These are phyloP conservation scores for Gnathonemus longibarbis DNA, from an alignment of 2,113 vertebrate genomes.

Conservation along the genomic window DNA sequence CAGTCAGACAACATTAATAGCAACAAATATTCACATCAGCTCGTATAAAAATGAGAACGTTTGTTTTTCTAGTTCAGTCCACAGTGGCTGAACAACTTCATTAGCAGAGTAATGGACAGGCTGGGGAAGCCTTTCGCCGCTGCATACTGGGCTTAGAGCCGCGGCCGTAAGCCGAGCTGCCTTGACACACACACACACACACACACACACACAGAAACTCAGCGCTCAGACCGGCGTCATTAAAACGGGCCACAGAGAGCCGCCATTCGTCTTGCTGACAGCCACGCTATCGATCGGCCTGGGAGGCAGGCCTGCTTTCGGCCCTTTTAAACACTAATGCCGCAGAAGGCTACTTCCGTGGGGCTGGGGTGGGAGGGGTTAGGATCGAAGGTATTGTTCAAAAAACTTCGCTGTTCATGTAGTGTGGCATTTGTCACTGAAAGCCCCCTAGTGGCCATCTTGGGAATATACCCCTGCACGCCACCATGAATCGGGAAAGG, in stretches of 20 bases:
- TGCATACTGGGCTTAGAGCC: neutral
- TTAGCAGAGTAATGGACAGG: neutral
- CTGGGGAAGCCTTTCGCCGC: neutral
- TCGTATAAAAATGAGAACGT: neutral
- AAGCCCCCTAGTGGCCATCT: neutral
- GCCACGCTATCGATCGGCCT: slow-evolving; percentile 38
- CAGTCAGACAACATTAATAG: neutral
- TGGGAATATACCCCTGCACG: neutral
- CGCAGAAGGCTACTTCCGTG: neutral
- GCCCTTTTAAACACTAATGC: slow-evolving; percentile 38
- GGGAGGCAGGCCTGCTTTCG: slow-evolving; percentile 37
- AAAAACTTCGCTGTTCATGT: neutral
- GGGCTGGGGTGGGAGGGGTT: neutral
- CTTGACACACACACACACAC: neutral
- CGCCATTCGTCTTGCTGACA: slow-evolving; percentile 49
- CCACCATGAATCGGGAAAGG: neutral
- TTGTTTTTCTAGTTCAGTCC: neutral
- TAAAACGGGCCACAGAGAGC: slow-evolving; percentile 42
- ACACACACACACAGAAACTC: neutral
- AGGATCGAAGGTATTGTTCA: neutral
- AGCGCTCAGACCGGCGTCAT: slow-evolving; percentile 21
- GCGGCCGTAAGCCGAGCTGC: neutral
- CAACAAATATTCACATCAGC: neutral
- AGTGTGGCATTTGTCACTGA: neutral
- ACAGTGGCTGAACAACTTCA: neutral